A percentile compares a stretch with the other conserved stretches of the same genome.
phyloP scores from a whole-genome alignment of 2,888 invertebrate species.

The Andrena bicolor region DNA sequence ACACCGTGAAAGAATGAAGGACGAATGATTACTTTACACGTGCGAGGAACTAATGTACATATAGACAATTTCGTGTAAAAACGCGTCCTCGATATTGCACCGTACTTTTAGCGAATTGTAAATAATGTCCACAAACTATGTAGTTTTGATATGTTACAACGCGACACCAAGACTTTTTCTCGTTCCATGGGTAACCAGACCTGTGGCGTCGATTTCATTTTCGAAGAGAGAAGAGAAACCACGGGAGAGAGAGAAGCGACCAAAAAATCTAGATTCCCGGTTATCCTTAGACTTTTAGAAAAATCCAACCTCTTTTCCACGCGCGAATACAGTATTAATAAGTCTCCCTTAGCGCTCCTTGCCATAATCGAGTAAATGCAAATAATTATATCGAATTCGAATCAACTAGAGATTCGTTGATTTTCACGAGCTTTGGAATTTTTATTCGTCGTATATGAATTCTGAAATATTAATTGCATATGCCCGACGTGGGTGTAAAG shows the following conservation, averaged over 20 bases:
- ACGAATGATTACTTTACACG: conserved; percentile 24
- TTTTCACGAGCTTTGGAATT: conserved; percentile 5
- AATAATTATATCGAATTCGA: conserved; percentile 11
- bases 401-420: neutral
- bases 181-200: neutral
- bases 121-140: conserved; percentile 28
- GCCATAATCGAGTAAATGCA: neutral
- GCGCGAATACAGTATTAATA: conserved; percentile 37
- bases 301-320: conserved; percentile 15
- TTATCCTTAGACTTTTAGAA: neutral
- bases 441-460: neutral
- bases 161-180: neutral
- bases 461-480: neutral
- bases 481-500: neutral
- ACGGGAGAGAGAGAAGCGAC: conserved; percentile 13
- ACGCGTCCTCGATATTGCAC: conserved; percentile 12
- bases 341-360: neutral
- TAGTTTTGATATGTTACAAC: conserved; percentile 45
- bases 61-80: conserved; percentile 24
- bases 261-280: conserved; percentile 8
- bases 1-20: neutral
- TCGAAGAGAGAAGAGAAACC: neutral
- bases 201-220: neutral
- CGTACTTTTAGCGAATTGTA: conserved; percentile 37
- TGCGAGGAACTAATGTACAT: conserved; percentile 9